phyloP scores from a whole-genome alignment of 2,113 vertebrate genomes.

The Cryptoleucopteryx plumbea region DNA sequence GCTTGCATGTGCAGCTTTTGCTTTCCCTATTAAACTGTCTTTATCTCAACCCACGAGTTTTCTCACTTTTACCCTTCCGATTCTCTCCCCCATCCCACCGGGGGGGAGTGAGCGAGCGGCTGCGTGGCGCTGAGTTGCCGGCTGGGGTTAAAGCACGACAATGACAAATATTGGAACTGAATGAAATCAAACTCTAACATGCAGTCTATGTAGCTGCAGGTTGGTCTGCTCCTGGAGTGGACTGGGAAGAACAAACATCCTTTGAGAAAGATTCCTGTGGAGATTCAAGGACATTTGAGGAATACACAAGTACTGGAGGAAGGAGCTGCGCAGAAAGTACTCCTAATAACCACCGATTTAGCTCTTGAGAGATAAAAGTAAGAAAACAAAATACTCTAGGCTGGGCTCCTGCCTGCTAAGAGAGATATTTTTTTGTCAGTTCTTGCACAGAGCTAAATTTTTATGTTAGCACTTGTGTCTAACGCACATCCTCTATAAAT shows the following conservation, averaged over 20 bases:
- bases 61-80: no score
- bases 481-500: neutral
- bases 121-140: no score
- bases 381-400: neutral
- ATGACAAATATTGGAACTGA: neutral
- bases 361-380: neutral
- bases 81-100: no score
- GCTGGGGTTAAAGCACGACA: no score
- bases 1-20: no score
- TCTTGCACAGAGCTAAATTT: neutral
- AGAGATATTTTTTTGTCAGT: neutral
- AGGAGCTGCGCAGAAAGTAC: neutral
- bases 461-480: neutral
- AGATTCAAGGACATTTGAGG: neutral
- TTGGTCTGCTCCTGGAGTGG: neutral
- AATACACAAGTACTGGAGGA: neutral
- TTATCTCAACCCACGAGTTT: no score
- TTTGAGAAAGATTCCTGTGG: neutral
- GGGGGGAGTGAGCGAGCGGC: no score
- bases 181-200: neutral
- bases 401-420: neutral
- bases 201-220: rapidly evolving
- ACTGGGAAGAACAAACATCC: neutral
- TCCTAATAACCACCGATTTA: neutral
- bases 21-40: no score